Conservation (phyloP, 2,888 invertebrate species). For the Enoplolaimus lenunculus region DNA sequence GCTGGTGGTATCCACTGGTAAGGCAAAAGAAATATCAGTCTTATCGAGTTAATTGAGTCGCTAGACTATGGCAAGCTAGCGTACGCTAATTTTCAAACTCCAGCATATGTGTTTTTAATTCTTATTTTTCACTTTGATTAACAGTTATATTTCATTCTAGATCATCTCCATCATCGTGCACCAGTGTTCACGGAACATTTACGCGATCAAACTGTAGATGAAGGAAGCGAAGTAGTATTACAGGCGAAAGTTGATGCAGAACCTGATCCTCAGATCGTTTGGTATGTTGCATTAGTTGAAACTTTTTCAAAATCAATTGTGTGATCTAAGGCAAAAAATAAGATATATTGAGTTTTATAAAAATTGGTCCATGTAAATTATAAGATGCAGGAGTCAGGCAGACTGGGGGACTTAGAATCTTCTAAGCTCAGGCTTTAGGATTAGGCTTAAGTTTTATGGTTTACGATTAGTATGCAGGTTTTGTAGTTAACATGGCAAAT, state of each 20-base stretch:
- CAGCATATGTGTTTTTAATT: not conserved
- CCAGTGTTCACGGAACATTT: constrained; percentile 27
- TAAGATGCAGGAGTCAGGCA: too few relatives aligned
- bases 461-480: too few relatives aligned
- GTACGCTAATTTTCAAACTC: not conserved
- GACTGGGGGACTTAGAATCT: too few relatives aligned
- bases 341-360: not conserved
- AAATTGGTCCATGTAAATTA: too few relatives aligned
- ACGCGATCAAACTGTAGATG: constrained; percentile 26
- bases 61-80: too few relatives aligned
- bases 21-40: too few relatives aligned
- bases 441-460: too few relatives aligned
- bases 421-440: too few relatives aligned
- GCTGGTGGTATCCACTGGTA: too few relatives aligned
- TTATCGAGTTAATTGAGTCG: too few relatives aligned
- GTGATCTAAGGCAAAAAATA: not conserved
- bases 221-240: constrained; percentile 36
- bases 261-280: constrained; percentile 40
- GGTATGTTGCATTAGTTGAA: constrained; percentile 28
- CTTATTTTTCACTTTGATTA: not conserved
- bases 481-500: too few relatives aligned
- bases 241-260: constrained; percentile 42
- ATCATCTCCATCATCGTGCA: constrained; percentile 26
- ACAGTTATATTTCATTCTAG: constrained; percentile 20
- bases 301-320: not conserved